Evolutionary conservation across 2,113 vertebrate genomes (phyloP), one percentile per base, ranked within the genome.

Genomic region (Scomber japonicus): DNA sequence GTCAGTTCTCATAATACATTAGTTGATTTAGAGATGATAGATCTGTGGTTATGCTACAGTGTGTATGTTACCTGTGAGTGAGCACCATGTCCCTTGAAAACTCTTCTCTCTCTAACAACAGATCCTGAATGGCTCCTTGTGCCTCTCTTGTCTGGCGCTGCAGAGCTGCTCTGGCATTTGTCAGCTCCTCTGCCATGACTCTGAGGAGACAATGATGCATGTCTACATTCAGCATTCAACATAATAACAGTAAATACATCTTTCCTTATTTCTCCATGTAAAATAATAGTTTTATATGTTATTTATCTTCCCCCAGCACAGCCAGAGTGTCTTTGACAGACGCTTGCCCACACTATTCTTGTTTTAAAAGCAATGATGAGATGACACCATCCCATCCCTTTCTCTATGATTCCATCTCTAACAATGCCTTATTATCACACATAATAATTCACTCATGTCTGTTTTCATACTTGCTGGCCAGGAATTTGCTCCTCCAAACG

Each of bases 401-500:
- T 16, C 35, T 19, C 67, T 35, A 8, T 17, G 1, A 35, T n/a
- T 13, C 14, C 0, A 14, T 59, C 40, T 56, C 27, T 9, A 19
- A 31, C 5, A 10, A 5, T 54, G 51, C 60, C 3, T 21, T 54
- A 35, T 48, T 65, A 3, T 57, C 17, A 59, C 21, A n/a, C 2
- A 49, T 64, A 7, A 46, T 2, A 27, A 27, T 27, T 1, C 24
- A 27, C 24, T 27, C 11, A 48, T 40, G 5, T 55, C 7, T 3
- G 40, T 7, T 54, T 68, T 66, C 49, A 17, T 94, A 99, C 98
- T 97, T 96, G 96, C 97, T 99, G 63, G 98, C 98, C 2, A 99
- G 95, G 91, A 99, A 99, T 93, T 99, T 99, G 94, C 97, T 99
- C 89, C 97, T 95, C 98, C 98, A 99, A n/a, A 99, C 98, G 0